These are phyloP conservation scores for Haliclona indistincta DNA, from an alignment of 37 sponge, comb jelly and placozoan species.

Conservation along the genomic window DNA sequence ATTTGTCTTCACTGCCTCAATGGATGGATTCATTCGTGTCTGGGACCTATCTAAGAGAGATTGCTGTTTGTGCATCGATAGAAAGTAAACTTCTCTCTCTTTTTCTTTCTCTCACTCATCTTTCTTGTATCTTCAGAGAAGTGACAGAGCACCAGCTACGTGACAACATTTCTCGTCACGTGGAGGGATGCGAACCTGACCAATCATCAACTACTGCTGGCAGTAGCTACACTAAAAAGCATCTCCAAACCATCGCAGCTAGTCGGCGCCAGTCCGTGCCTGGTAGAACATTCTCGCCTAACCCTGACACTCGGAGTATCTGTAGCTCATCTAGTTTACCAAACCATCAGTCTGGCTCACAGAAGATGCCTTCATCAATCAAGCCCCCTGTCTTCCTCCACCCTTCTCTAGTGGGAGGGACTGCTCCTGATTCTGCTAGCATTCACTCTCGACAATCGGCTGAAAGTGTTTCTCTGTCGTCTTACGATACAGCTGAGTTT, in stretches of 20 bases:
- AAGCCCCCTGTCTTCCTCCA: too few species aligned
- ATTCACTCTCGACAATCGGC: not conserved
- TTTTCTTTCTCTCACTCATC: not conserved
- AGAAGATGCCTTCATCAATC: too few species aligned
- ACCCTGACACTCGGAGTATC: too few species aligned
- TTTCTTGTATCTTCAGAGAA: not conserved
- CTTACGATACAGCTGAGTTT: not conserved
- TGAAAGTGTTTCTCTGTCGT: not conserved
- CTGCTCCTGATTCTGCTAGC: not conserved
- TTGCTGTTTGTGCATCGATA: slow-evolving; percentile 24
- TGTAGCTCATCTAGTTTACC: too few species aligned
- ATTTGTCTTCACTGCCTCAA: slow-evolving; percentile 34
- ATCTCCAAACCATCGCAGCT: not conserved
- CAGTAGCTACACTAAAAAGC: not conserved
- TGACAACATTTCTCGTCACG: not conserved
- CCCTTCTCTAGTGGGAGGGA: not conserved
- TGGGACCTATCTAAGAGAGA: slow-evolving; percentile 46
- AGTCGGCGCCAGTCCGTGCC: too few species aligned
- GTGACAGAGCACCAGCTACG: not conserved
- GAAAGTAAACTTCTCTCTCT: slow-evolving; percentile 19
- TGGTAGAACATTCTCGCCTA: too few species aligned
- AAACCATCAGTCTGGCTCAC: too few species aligned
- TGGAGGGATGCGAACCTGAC: slow-evolving; percentile 1
- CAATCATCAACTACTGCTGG: not conserved
- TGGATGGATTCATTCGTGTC: slow-evolving; percentile 55